These are phyloP conservation scores for Danio tinwini DNA, from an alignment of 2,797 vertebrate species.

Conservation along the genomic window DNA sequence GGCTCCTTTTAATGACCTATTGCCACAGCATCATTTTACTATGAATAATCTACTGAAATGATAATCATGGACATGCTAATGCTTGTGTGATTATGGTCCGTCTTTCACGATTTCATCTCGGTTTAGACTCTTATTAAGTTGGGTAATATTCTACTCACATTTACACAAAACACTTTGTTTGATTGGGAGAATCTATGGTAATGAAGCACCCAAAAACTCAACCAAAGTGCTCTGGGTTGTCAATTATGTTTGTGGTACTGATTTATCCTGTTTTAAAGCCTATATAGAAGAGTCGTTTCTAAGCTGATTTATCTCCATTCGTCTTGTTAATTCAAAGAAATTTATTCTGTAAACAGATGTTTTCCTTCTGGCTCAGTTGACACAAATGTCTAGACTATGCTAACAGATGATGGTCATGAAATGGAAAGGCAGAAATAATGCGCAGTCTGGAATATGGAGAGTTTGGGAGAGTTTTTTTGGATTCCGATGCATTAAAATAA, in stretches of 20 bases:
- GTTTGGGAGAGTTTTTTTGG: constrained; percentile 20
- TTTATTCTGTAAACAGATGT: constrained; percentile 13
- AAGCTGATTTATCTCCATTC: constrained; percentile 66
- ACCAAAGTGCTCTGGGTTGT: constrained; percentile 57
- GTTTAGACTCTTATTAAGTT: constrained; percentile 66
- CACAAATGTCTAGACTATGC: constrained; percentile 18
- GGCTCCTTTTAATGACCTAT: constrained; percentile 70
- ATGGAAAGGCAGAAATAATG: constrained; percentile 2
- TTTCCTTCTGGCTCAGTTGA: constrained; percentile 27
- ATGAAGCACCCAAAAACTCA: constrained; percentile 46
- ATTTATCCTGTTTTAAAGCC: constrained; percentile 50
- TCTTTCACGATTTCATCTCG: constrained; percentile 61
- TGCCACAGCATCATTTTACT: constrained; percentile 67
- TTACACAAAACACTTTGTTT: constrained; percentile 65
- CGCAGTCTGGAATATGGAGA: constrained; percentile 5
- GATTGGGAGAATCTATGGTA: constrained; percentile 64
- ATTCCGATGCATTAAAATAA: constrained; percentile 60
- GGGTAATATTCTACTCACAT: constrained; percentile 70
- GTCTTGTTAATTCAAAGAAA: constrained; percentile 49
- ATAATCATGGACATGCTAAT: constrained; percentile 66
- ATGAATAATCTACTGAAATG: constrained; percentile 61
- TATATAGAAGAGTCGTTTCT: constrained; percentile 66
- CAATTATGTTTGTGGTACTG: constrained; percentile 56
- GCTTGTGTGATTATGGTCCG: constrained; percentile 74
- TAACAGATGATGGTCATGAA: constrained; percentile 23